Percentiles rank a stretch among this genome's conserved stretches.
Evolutionary conservation across 2,888 invertebrate genomes (phyloP).

Genomic region (Drepana falcataria): DNA sequence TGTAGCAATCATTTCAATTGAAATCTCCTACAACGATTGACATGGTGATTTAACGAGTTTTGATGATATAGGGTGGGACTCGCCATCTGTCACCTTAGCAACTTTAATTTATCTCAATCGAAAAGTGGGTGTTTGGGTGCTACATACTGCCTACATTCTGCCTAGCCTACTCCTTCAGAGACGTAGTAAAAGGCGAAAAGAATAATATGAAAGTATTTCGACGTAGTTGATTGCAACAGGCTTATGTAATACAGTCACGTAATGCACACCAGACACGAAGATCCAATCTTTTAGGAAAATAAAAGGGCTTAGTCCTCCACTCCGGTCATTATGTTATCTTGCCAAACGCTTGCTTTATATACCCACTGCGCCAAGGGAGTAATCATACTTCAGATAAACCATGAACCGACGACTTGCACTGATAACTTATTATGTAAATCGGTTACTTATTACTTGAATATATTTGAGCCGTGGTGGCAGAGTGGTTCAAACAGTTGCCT

Average conservation of each 20-base stretch:
- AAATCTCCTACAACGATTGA: too few species aligned
- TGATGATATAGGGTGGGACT: too few species aligned
- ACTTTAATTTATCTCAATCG: too few species aligned
- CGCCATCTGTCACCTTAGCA: too few species aligned
- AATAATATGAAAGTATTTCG: not conserved
- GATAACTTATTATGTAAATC: conserved; percentile 9
- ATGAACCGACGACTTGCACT: not conserved
- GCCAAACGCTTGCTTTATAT: not conserved
- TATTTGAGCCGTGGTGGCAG: not conserved
- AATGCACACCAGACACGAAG: not conserved
- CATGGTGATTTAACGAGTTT: too few species aligned
- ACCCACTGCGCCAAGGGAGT: not conserved
- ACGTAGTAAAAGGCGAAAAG: too few species aligned
- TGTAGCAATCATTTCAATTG: too few species aligned
- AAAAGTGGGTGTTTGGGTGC: too few species aligned
- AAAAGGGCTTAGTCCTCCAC: not conserved
- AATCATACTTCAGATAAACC: not conserved
- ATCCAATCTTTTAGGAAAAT: conserved; percentile 3
- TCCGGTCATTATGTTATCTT: not conserved
- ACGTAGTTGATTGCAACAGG: not conserved
- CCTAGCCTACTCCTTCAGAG: too few species aligned
- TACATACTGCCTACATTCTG: too few species aligned
- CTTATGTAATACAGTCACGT: not conserved
- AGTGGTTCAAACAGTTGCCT: too few species aligned
- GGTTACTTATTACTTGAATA: conserved; percentile 1